A percentile compares a stretch with the other conserved stretches of the same genome.
These are phyloP conservation scores for Argynnis bischoffii DNA, from an alignment of 2,888 invertebrate genomes.

Conservation along the genomic window DNA sequence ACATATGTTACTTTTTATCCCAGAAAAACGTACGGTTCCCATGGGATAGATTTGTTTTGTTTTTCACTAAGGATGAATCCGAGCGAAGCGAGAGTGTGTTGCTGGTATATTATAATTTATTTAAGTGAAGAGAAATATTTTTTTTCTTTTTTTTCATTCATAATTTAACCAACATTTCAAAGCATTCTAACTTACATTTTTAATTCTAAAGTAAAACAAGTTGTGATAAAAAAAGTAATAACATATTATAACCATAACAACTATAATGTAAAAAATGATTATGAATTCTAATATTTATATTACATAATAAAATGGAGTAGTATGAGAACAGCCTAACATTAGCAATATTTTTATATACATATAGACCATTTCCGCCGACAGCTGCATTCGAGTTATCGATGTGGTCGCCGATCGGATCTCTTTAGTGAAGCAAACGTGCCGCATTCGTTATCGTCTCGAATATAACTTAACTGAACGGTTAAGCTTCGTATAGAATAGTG, in stretches of 20 bases:
- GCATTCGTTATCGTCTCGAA: conserved; percentile 67
- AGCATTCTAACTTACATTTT: too few relatives aligned
- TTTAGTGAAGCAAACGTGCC: conserved; percentile 65
- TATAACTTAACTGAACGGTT: conserved; percentile 60
- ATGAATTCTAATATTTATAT: neutral
- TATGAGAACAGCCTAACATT: conserved; percentile 38
- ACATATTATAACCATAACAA: neutral
- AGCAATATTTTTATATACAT: conserved; percentile 46
- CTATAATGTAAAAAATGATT: neutral
- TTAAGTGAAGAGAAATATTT: too few relatives aligned
- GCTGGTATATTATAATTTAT: too few relatives aligned
- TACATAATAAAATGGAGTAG: neutral
- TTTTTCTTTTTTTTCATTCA: too few relatives aligned
- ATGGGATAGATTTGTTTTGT: too few relatives aligned
- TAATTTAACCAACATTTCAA: too few relatives aligned
- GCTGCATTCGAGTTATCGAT: conserved; percentile 60
- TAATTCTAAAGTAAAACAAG: too few relatives aligned
- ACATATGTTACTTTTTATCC: too few relatives aligned
- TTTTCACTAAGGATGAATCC: too few relatives aligned
- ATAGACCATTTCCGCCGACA: conserved; percentile 52
- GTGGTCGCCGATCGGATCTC: conserved; percentile 64
- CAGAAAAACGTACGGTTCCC: too few relatives aligned
- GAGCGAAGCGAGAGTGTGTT: too few relatives aligned
- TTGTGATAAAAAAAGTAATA: too few relatives aligned
- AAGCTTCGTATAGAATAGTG: conserved; percentile 52